These are phyloP conservation scores for Galendromus occidentalis DNA, from an alignment of 1,140 invertebrate genomes.

Conservation along the genomic window DNA sequence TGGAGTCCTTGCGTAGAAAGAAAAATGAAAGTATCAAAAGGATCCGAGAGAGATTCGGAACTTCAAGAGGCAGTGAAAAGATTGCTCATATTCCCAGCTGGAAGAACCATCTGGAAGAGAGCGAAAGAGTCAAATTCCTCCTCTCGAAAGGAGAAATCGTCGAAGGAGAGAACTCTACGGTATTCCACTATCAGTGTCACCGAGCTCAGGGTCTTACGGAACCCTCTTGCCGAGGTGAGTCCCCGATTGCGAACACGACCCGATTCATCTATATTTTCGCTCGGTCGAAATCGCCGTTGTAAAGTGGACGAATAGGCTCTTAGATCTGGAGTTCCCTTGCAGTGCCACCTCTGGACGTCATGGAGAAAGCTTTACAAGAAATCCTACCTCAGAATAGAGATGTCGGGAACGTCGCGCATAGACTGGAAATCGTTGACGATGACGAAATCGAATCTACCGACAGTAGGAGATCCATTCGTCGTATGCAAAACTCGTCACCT, in stretches of 20 bases:
- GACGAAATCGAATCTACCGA: too few species aligned
- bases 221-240: too few species aligned
- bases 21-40: too few species aligned
- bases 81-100: slow-evolving; percentile 3
- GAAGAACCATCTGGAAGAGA: slow-evolving; percentile 4
- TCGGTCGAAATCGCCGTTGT: not conserved
- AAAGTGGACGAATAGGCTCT: not conserved
- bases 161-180: too few species aligned
- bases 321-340: not conserved
- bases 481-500: not conserved
- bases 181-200: too few species aligned
- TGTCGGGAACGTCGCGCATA: too few species aligned
- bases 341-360: not conserved
- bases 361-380: slow-evolving; percentile 2
- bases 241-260: not conserved
- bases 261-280: not conserved
- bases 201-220: too few species aligned
- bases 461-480: too few species aligned
- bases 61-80: too few species aligned
- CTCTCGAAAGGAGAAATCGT: not conserved
- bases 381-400: not conserved
- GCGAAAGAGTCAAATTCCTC: not conserved
- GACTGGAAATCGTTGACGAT: too few species aligned
- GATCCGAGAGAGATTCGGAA: too few species aligned
- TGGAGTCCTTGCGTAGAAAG: too few species aligned